Base-by-base conservation (phyloP, 2,888 invertebrate species). In the Cataglyphis cursor region DNA sequence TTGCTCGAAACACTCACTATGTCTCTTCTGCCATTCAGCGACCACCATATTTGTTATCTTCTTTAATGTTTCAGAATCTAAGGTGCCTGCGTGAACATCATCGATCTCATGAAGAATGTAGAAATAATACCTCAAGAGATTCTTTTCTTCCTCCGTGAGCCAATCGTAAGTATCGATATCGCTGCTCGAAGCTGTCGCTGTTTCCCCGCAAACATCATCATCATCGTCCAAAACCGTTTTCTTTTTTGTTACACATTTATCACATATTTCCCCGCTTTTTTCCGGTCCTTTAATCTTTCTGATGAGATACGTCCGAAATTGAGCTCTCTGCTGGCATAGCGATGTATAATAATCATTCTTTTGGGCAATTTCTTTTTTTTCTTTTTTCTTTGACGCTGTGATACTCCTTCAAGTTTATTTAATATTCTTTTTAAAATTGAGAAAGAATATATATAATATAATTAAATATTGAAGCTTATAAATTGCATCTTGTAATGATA, bases 31-130 rank as follows among this genome's bases (percentile, higher is more conserved):
- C 82, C 97, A 95, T 84, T 96, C 96, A 0, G 94, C 92, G 0
- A 97, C 97, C 72, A 98, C 95, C 81, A 97, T 95, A 87, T 95
- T 95, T 59, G 97, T 96, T 64, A 98, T 97, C 92, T 91, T 95
- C 62, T 96, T 95, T 83, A 99, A 95, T 93, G 98, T 97, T 91
- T 96, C 96, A 81, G 96, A 96, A 92, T 98, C 97, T 93, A 99
- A 96, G 1, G 98, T 97, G 0, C 98, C 97, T 0, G 99, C 98
- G 93, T 98, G 97, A 86, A 97, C 97, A 3, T 98, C 98, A 93
- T 98, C 98, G 64, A 99, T 97, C 0, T 99, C 99, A 94, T 98
- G 97, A 91, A 97, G 97, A 68, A 99, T 96, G 92, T 98, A 99
- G 94, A 98, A 98, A 94, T 98, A 98, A 95, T 99, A 99, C 86